Evolutionary conservation across 2,113 vertebrate species (phyloP), one percentile per base, ranked within the genome.

Genomic region (Zosterops japonicus): DNA sequence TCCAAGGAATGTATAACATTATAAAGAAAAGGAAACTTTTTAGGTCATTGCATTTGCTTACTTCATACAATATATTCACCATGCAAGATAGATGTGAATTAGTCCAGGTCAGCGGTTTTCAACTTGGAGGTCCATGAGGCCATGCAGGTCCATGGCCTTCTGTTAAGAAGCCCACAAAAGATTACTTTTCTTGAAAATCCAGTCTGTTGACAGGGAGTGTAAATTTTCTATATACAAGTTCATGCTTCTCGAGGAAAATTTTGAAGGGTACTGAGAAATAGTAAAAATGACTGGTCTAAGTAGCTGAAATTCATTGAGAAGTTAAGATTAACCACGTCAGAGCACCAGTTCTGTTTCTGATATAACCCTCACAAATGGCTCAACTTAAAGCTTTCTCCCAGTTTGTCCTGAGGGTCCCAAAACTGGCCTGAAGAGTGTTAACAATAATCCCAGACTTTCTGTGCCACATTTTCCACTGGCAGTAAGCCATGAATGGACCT

Each of bases 1-100:
- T 94, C 68, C 82, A 72, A 96, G 67, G 76, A 96, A 92, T 83
- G 76, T 79, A 52, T 0, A 0, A 39, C 75, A 41, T 63, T 92
- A 35, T 19, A 86, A 92, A 92, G 88, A 85, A 96, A 90, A 89
- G 46, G 41, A 46, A 92, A 76, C 53, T 61, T 91, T 82, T 93
- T 78, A 92, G 90, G 86, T 90, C 90, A 89, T 13, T 89, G 72
- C 69, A 93, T 92, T 95, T 92, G 23, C 47, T 86, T 67, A 46
- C 57, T 95, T 93, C 50, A 52, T 74, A 74, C 75, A 95, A 93
- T 92, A 75, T 90, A 93, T 86, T 95, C 96, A 93, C 83, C 44
- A n/a, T 41, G 68, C 94, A 93, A 79, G 63, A 83, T 67, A 93
- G 85, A 96, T 89, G 60, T 81, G 92, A 90, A 90, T 96, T 96